Conservation (phyloP, 2,113 vertebrate species). For the Chlorodrepanis virens region DNA sequence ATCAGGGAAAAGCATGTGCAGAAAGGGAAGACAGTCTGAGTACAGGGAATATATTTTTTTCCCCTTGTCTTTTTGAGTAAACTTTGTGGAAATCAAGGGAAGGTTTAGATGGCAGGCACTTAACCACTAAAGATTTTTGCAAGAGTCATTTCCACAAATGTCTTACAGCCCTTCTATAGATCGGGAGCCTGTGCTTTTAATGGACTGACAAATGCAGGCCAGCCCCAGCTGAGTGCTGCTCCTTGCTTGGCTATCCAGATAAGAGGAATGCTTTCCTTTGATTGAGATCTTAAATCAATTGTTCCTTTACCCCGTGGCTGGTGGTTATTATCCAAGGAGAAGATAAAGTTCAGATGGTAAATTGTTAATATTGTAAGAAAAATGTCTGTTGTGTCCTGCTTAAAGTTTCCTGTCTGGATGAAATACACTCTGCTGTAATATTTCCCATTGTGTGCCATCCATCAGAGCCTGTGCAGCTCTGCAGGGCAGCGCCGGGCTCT, state of each 20-base stretch:
- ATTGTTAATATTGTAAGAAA: slow-evolving; percentile 55
- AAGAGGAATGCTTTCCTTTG: slow-evolving; percentile 33
- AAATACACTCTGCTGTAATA: background rate
- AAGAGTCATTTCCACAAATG: slow-evolving; percentile 26
- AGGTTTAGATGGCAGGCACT: background rate
- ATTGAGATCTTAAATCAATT: slow-evolving; percentile 62
- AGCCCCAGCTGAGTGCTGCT: slow-evolving; percentile 6
- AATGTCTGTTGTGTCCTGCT: slow-evolving; percentile 37
- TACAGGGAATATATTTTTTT: background rate
- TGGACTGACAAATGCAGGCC: slow-evolving; percentile 29
- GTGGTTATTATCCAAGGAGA: slow-evolving; percentile 41
- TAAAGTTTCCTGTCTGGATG: slow-evolving; percentile 43
- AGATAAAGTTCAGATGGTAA: slow-evolving; percentile 51
- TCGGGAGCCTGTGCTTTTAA: slow-evolving; percentile 1
- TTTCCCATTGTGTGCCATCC: background rate
- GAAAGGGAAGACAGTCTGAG: background rate
- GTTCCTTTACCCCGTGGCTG: slow-evolving; percentile 24
- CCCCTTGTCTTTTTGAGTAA: background rate
- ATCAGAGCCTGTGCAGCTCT: background rate
- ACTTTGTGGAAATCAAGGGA: background rate
- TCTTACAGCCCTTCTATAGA: slow-evolving; percentile 2
- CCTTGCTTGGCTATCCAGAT: background rate
- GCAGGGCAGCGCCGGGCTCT: background rate
- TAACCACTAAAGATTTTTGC: slow-evolving; percentile 4
- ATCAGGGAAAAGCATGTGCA: background rate